Evolutionary conservation across 2,113 vertebrate genomes (phyloP).

Genomic region (Myotis davidii): DNA sequence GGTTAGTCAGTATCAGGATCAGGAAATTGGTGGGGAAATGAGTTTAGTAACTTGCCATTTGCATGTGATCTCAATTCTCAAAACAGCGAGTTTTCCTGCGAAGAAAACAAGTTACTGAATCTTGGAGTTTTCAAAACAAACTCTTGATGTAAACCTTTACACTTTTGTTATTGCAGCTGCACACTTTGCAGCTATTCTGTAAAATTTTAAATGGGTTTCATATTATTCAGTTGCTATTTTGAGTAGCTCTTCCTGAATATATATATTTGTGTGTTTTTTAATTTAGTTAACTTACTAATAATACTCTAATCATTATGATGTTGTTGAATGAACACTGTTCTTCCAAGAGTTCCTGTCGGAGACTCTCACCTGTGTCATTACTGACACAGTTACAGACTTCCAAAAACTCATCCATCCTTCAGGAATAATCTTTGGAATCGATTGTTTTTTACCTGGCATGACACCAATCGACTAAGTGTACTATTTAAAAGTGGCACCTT

Average conservation of each 20-base stretch:
- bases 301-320: not conserved
- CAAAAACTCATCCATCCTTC: not conserved
- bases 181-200: constrained; percentile 19
- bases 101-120: constrained; percentile 62
- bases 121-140: constrained; percentile 44
- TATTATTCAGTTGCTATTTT: constrained; percentile 42
- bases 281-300: not conserved
- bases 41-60: constrained; percentile 49
- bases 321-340: not conserved
- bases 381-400: not conserved
- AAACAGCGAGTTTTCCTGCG: constrained; percentile 45
- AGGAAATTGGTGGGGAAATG: constrained; percentile 28
- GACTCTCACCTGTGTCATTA: not conserved
- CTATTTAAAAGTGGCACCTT: not conserved
- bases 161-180: constrained; percentile 51
- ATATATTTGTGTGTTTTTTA: not conserved
- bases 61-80: constrained; percentile 48
- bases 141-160: constrained; percentile 42
- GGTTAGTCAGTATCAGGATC: not conserved
- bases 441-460: not conserved
- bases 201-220: constrained; percentile 39
- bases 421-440: constrained; percentile 9
- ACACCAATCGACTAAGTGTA: not conserved
- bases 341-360: not conserved
- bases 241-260: not conserved